Evolutionary conservation across 2,113 vertebrate genomes (phyloP), one percentile per base, ranked within the genome.

Genomic region (Xenopus laevis): DNA sequence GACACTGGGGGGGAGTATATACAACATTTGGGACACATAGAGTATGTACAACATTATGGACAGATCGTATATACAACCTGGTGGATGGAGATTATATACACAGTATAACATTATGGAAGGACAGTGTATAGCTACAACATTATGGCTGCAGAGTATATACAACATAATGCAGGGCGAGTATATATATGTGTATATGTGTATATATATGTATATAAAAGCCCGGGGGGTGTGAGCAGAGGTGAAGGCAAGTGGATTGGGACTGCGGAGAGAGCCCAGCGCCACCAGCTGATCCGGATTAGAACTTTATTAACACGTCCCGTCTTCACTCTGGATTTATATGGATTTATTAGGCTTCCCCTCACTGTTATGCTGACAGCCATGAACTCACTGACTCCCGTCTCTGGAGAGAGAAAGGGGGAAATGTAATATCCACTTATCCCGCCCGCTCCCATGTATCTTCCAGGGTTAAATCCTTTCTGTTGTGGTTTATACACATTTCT

Each of bases 151-250:
- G 20, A 9, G 59, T 5, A 23, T 23, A 2, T 62, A 13, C 16
- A 44, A 17, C 40, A 40, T 10, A 17, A 33, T 17, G 15, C n/a
- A n/a, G n/a, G n/a, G n/a, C n/a, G n/a, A n/a, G n/a, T n/a, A n/a
- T n/a, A n/a, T n/a, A n/a, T n/a, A 40, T 12, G 20, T 18, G 45
- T 65, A 20, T 10, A 27, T 45, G n/a, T 5, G 11, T 10, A 20
- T n/a, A n/a, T n/a, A n/a, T n/a, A n/a, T n/a, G n/a, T n/a, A n/a
- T 75, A 75, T 75, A 68, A 74, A 68, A 75, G 16, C 20, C 57
- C 53, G 5, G 53, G 5, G 53, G 15, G 10, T 20, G 23, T 60
- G 57, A 61, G 50, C 18, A 61, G 45, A 65, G 69, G 58, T 62
- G 58, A 50, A 33, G 44, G 64, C 44, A 57, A 53, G 68, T 60